Base-by-base conservation (phyloP, 2,888 invertebrate genomes). In the Carterocephalus palaemon region DNA sequence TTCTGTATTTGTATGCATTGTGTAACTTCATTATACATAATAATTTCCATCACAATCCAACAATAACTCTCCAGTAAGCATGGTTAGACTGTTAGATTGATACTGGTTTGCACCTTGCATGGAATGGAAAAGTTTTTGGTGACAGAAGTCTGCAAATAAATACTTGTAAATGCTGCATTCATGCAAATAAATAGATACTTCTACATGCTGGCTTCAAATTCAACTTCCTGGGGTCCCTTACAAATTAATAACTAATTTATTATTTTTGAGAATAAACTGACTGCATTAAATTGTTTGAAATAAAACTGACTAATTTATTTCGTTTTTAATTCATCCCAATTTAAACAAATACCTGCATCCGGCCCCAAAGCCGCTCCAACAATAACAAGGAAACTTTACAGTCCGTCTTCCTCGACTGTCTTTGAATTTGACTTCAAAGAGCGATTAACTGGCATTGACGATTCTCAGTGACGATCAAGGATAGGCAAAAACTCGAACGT, bases 401-500 rank as follows among this genome's bases (percentile, higher is more conserved):
- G 16, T 33, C 32, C 33, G 52, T 63, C 59, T 71, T 71, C 73
- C 74, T 70, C 57, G 61, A 62, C 51, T 48, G 48, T 57, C 50
- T 56, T 49, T 48, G 49, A 50, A 42, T 38, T 46, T 60, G 64
- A 62, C 62, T 68, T 54, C 41, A 57, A 54, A 52, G 47, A 45
- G 29, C 45, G 31, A 61, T 56, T 45, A 55, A 51, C 55, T 66
- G 75, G 63, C 82, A 80, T 78, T 81, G 82, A 60, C 36, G 40
- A 47, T 72, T 75, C 75, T 67, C 66, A 57, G 48, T 16, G 36
- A 24, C 48, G 53, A 57, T 50, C 80, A 77, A 65, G 76, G 77
- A 52, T 74, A 65, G 53, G 63, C 59, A 83, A 84, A 85, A 84
- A 83, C 67, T 48, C 52, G 38, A 54, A 49, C 58, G 57, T 54